phyloP scores from a whole-genome alignment of 2,888 invertebrate genomes.

The Chrysopilus asiliformis region DNA sequence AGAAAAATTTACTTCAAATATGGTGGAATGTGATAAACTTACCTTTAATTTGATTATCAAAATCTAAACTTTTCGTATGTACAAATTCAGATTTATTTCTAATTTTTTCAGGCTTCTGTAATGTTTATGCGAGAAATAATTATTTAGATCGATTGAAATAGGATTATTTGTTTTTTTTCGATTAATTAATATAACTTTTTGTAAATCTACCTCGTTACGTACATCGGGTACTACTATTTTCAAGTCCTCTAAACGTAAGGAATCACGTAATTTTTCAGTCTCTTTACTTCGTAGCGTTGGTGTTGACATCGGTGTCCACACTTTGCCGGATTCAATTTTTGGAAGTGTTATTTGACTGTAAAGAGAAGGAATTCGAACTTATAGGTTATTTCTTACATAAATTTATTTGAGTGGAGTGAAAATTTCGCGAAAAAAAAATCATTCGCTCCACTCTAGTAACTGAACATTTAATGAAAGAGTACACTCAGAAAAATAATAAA shows the following conservation, averaged over 20 bases:
- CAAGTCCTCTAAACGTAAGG: conserved; percentile 23
- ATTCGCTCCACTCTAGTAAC: too few relatives aligned
- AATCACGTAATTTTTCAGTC: conserved; percentile 24
- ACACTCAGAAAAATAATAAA: too few relatives aligned
- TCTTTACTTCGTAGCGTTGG: conserved; percentile 23
- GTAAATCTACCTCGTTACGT: conserved; percentile 6
- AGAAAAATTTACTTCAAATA: not conserved
- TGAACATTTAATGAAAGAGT: too few relatives aligned
- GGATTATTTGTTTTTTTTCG: not conserved
- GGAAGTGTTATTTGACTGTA: conserved; percentile 20
- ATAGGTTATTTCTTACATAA: too few relatives aligned
- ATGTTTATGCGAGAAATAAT: conserved; percentile 1
- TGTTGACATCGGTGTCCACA: conserved; percentile 23
- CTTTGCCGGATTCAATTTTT: conserved; percentile 23
- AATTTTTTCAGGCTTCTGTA: conserved; percentile 20
- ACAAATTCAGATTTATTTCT: conserved; percentile 24
- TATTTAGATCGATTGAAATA: not conserved
- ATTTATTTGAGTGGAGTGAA: too few relatives aligned
- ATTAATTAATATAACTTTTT: not conserved
- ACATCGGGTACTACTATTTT: conserved; percentile 22
- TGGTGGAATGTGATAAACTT: conserved; percentile 15
- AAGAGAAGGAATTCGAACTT: too few relatives aligned
- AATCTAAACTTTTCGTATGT: conserved; percentile 25
- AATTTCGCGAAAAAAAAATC: too few relatives aligned
- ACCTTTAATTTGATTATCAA: conserved; percentile 24